A percentile compares a stretch with the other conserved stretches of the same genome.
Conservation (phyloP, 2,113 vertebrate genomes). For the Spheniscus mendiculus region DNA sequence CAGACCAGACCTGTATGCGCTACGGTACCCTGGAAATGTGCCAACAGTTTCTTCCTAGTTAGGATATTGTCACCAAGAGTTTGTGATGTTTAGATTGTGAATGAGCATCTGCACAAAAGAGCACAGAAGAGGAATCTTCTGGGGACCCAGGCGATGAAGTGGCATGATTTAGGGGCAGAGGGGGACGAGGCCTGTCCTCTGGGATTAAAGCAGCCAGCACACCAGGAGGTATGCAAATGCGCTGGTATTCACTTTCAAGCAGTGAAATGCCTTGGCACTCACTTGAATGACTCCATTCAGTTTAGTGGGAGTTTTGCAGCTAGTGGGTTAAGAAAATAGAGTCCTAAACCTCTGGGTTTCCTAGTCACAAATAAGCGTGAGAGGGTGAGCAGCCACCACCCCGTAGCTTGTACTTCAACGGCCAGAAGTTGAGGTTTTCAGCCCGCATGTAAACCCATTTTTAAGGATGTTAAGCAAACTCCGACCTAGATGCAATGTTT, state of each 20-base stretch:
- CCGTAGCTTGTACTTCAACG: background rate
- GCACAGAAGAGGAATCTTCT: background rate
- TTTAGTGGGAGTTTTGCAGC: background rate
- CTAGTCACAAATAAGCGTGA: background rate
- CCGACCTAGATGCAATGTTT: background rate
- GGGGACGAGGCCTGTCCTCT: background rate
- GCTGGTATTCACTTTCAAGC: background rate
- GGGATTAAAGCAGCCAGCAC: background rate
- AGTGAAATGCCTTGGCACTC: background rate
- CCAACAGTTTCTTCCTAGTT: background rate
- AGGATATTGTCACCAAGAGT: background rate
- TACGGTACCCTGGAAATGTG: background rate
- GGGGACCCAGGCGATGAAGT: background rate
- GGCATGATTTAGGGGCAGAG: background rate
- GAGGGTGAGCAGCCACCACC: background rate
- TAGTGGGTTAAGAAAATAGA: slow-evolving; percentile 25
- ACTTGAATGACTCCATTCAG: slow-evolving; percentile 52
- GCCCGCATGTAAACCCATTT: background rate
- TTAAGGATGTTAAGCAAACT: background rate
- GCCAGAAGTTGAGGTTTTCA: background rate
- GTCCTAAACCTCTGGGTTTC: background rate
- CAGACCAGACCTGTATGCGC: background rate
- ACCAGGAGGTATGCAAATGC: slow-evolving; percentile 32
- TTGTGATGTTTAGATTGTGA: background rate
- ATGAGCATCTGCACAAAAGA: background rate